Evolutionary conservation across 1,140 invertebrate species (phyloP).

Genomic region (Sarcophaga peregrina): DNA sequence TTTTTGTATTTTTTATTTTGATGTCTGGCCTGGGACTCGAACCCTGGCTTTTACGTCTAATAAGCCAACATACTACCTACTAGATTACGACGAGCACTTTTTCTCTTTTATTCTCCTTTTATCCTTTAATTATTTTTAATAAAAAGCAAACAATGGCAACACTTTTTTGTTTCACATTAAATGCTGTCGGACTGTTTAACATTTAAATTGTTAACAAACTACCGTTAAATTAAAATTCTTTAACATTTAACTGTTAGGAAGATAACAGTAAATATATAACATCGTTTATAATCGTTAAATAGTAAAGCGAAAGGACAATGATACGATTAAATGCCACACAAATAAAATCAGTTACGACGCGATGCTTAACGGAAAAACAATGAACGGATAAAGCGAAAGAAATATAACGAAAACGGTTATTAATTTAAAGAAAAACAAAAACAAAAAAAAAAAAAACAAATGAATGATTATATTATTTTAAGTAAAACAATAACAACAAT

Average conservation of each 20-base stretch:
- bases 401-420: not conserved
- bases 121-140: no score
- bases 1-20: no score
- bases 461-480: not conserved
- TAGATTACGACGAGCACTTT: no score
- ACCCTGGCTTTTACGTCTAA: no score
- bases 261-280: not conserved
- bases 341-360: constrained; percentile 23
- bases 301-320: constrained; percentile 30
- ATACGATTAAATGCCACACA: constrained; percentile 15
- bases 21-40: no score
- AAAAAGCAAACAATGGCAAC: not conserved
- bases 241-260: not conserved
- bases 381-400: not conserved
- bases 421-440: no score
- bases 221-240: constrained; percentile 11
- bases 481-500: not conserved
- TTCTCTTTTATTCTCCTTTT: no score
- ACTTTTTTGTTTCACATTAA: not conserved
- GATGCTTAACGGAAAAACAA: constrained; percentile 28
- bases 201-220: not conserved
- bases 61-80: no score
- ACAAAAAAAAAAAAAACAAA: not conserved
- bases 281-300: not conserved
- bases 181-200: not conserved